phyloP scores from a whole-genome alignment of 1,140 invertebrate genomes.

The Neodiprion fabricii region DNA sequence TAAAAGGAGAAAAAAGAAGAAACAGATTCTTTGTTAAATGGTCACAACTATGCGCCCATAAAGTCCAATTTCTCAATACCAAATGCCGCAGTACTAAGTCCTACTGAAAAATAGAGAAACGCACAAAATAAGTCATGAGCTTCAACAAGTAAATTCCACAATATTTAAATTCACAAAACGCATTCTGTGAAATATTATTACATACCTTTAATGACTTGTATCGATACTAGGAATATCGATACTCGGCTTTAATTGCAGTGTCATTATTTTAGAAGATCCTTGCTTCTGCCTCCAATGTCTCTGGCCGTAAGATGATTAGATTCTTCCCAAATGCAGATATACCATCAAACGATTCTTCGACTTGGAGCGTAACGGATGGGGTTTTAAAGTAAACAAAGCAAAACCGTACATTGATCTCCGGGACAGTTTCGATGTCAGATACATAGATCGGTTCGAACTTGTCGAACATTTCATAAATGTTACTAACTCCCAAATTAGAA shows the following conservation, averaged over 20 bases:
- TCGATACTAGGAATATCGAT: not conserved
- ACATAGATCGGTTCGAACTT: slow-evolving; percentile 45
- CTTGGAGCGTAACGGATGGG: slow-evolving; percentile 25
- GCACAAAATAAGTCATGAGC: too few species aligned
- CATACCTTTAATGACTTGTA: not conserved
- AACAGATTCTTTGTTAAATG: too few species aligned
- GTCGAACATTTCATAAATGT: slow-evolving; percentile 46
- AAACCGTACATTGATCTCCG: slow-evolving; percentile 34
- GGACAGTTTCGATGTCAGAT: slow-evolving; percentile 29
- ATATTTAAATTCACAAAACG: too few species aligned
- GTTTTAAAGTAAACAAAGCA: slow-evolving; percentile 50
- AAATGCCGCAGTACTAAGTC: too few species aligned
- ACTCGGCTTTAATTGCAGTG: not conserved
- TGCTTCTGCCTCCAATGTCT: slow-evolving; percentile 10
- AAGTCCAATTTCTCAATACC: too few species aligned
- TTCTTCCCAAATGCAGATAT: slow-evolving; percentile 24
- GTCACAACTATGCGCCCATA: too few species aligned
- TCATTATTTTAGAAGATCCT: not conserved
- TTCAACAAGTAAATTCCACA: too few species aligned
- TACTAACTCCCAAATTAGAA: slow-evolving; percentile 29
- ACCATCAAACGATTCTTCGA: slow-evolving; percentile 41
- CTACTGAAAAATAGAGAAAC: too few species aligned
- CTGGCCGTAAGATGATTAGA: slow-evolving; percentile 37
- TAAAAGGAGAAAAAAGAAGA: too few species aligned
- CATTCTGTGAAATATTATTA: not conserved